phyloP scores from a whole-genome alignment of 2,888 invertebrate genomes.

The Merodon equestris region DNA sequence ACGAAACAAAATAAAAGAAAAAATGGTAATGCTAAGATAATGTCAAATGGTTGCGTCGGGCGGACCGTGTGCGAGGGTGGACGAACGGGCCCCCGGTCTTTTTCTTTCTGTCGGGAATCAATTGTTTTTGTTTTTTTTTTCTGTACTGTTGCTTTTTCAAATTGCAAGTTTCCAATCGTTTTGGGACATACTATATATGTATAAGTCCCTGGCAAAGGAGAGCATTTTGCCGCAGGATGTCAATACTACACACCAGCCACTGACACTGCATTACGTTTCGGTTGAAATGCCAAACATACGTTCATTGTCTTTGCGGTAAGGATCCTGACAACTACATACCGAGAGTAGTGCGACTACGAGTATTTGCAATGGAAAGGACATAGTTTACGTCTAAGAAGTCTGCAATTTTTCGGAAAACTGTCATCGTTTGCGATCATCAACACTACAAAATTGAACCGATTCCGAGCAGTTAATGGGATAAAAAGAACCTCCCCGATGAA shows the following conservation, averaged over 20 bases:
- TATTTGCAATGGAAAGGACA: conserved; percentile 25
- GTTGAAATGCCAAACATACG: conserved; percentile 45
- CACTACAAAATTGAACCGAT: conserved; percentile 16
- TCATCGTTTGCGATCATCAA: conserved; percentile 39
- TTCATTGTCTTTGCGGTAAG: conserved; percentile 52
- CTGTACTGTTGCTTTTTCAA: conserved; percentile 40
- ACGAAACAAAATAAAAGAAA: conserved; percentile 1
- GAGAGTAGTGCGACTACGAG: too few relatives aligned
- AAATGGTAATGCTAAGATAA: conserved; percentile 61
- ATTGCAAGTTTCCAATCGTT: conserved; percentile 46
- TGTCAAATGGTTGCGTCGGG: conserved; percentile 50
- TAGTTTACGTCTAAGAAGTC: conserved; percentile 17
- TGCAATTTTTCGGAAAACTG: conserved; percentile 33
- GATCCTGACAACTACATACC: conserved; percentile 37
- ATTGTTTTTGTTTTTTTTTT: conserved; percentile 13
- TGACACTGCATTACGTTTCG: conserved; percentile 43
- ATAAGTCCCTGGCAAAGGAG: too few relatives aligned
- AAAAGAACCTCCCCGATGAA: conserved; percentile 39
- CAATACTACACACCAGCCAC: conserved; percentile 18
- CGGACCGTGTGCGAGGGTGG: conserved; percentile 26
- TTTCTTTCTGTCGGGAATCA: conserved; percentile 43
- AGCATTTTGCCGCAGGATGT: conserved; percentile 49
- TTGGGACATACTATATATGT: background rate
- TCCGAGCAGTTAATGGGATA: conserved; percentile 41
- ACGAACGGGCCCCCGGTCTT: conserved; percentile 14